phyloP scores from a whole-genome alignment of 2,888 invertebrate species.

The Lithophane leautieri region DNA sequence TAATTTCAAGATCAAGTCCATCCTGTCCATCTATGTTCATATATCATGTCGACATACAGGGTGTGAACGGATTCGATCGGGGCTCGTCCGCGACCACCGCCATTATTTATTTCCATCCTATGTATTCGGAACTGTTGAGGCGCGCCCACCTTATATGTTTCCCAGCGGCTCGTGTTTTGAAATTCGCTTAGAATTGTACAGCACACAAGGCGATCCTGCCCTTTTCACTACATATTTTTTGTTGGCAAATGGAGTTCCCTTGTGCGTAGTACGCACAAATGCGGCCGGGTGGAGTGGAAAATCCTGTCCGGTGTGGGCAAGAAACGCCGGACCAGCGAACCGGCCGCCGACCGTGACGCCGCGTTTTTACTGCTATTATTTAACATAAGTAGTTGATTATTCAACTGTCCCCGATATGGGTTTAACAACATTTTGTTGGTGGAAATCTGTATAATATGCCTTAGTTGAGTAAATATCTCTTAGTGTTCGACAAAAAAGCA shows the following conservation, averaged over 20 bases:
- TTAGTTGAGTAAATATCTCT: not conserved
- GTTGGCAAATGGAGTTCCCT: slow-evolving; percentile 85
- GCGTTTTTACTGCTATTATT: slow-evolving; percentile 77
- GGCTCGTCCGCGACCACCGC: slow-evolving; percentile 47
- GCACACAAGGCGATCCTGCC: slow-evolving; percentile 70
- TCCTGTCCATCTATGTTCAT: slow-evolving; percentile 31
- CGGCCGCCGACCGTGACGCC: slow-evolving; percentile 75
- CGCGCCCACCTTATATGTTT: slow-evolving; percentile 63
- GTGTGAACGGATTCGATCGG: slow-evolving; percentile 53
- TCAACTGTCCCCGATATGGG: slow-evolving; percentile 46
- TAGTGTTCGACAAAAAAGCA: not conserved
- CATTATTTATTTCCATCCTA: slow-evolving; percentile 58
- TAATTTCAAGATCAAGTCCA: slow-evolving; percentile 48
- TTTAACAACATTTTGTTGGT: slow-evolving; percentile 19
- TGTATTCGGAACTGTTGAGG: slow-evolving; percentile 52
- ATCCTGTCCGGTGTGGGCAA: slow-evolving; percentile 79
- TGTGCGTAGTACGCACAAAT: slow-evolving; percentile 82
- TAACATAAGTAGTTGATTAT: slow-evolving; percentile 61
- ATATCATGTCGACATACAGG: slow-evolving; percentile 26
- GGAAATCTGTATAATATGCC: not conserved
- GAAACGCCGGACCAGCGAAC: slow-evolving; percentile 71
- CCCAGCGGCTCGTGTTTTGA: slow-evolving; percentile 62
- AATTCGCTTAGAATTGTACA: slow-evolving; percentile 65
- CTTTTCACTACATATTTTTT: slow-evolving; percentile 82
- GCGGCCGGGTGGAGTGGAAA: slow-evolving; percentile 81